phyloP scores from a whole-genome alignment of 2,888 invertebrate genomes.

The Leucophora obtusa region DNA sequence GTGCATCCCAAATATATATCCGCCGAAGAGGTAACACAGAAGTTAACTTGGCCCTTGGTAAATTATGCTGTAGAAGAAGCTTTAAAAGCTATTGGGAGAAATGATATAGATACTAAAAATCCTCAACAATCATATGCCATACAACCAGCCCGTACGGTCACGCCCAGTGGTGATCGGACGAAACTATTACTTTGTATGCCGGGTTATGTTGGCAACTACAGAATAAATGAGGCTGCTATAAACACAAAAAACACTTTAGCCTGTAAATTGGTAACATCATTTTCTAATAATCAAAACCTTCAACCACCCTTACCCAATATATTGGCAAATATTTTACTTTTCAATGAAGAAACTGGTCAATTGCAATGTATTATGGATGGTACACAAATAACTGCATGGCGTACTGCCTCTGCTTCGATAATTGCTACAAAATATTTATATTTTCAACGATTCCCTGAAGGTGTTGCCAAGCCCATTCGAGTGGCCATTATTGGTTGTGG shows the following conservation, averaged over 20 bases:
- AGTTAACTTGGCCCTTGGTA: constrained; percentile 77
- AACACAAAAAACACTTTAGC: constrained; percentile 73
- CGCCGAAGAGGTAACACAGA: constrained; percentile 75
- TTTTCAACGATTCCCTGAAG: constrained; percentile 69
- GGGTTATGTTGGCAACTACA: constrained; percentile 77
- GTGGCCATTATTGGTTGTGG: constrained; percentile 80
- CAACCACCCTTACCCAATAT: constrained; percentile 77
- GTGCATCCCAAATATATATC: constrained; percentile 64
- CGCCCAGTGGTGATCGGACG: constrained; percentile 67
- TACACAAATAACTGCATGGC: constrained; percentile 81
- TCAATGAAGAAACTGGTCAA: constrained; percentile 78
- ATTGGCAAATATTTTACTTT: constrained; percentile 79
- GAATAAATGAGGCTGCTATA: constrained; percentile 39
- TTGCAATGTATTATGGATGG: constrained; percentile 79
- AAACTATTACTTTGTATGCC: constrained; percentile 79
- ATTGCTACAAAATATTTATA: constrained; percentile 81
- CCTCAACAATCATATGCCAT: constrained; percentile 64
- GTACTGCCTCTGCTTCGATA: constrained; percentile 81
- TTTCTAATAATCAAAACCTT: constrained; percentile 74
- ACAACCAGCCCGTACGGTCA: constrained; percentile 76
- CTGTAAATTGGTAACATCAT: constrained; percentile 80
- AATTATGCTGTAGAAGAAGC: constrained; percentile 77
- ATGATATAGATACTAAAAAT: constrained; percentile 38
- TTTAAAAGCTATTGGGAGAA: constrained; percentile 72
- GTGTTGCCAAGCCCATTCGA: constrained; percentile 65